Evolutionary conservation across 2,113 vertebrate species (phyloP), one percentile per base, ranked within the genome.

Genomic region (Epinephelus moara): DNA sequence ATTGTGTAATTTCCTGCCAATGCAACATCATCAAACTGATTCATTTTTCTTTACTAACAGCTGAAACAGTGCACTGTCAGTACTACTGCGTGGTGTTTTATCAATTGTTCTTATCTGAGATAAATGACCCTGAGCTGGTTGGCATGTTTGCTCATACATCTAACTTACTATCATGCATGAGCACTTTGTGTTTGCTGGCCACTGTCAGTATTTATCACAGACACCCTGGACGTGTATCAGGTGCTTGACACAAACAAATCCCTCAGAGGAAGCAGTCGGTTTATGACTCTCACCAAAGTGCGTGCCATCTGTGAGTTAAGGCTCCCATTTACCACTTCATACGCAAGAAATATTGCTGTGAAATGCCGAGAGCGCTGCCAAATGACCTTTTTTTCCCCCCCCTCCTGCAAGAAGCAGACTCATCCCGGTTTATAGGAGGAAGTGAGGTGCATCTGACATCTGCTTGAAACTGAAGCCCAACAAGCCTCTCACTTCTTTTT

Each of bases 361-460:
- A 90, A 73, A 92, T 85, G 75, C 83, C 15, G 66, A 86, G 30
- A 80, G 61, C 8, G 53, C 86, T 88, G 87, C 85, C 85, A 90
- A 80, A 85, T 87, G 66, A 86, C 61, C 72, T 80, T 89, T 89
- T 86, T 88, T 61, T 37, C 23, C 27, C 42, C 2, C 3, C 2
- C 3, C 75, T 63, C 37, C 30, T 17, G 60, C 70, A 50, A 67
- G 78, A 82, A 63, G 64, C 66, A 62, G 70, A 78, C 75, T 92
- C 81, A 80, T 90, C 75, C 81, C 19, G 3, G 82, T 85, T 73
- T 57, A 80, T 79, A 30, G 59, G 17, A 57, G 78, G 85, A 82
- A 93, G 82, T 78, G 71, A 90, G 85, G 72, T 85, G 80, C 84
- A 47, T 84, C 86, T 84, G 90, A 90, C 91, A 90, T 84, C 75